Evolutionary conservation across 2,797 vertebrate genomes (phyloP).

Genomic region (Loris lydekkerianus): DNA sequence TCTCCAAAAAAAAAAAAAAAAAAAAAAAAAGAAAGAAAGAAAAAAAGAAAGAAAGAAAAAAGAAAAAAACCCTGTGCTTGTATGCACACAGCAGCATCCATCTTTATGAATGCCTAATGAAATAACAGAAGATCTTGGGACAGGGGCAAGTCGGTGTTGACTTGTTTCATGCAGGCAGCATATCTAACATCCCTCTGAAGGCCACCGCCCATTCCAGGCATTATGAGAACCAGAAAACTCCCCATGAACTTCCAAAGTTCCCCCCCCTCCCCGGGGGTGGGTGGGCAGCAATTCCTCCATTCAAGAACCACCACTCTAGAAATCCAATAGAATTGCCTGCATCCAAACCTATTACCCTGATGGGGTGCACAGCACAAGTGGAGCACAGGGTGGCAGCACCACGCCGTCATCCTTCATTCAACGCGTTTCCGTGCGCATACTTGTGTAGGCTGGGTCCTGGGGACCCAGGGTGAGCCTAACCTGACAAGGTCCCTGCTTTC

Average conservation of each 20-base stretch:
- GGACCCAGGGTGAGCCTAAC: neutral
- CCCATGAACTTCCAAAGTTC: neutral
- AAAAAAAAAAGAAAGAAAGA: no score
- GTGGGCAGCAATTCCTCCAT: neutral
- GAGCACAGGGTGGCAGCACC: accelerated
- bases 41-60: no score
- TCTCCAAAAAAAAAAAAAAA: no score
- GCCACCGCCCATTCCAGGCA: neutral
- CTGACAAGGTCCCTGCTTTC: neutral
- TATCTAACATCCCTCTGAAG: neutral
- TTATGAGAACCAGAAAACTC: neutral
- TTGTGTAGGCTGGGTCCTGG: neutral
- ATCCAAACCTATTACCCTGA: neutral
- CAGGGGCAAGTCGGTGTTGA: neutral
- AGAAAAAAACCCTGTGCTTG: neutral
- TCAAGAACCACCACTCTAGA: neutral
- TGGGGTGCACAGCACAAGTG: neutral
- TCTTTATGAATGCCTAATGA: neutral
- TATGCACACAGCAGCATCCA: neutral
- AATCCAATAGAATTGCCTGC: neutral
- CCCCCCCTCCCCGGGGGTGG: accelerated
- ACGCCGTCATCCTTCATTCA: neutral
- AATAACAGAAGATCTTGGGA: neutral
- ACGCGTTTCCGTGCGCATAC: accelerated
- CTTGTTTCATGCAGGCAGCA: neutral